Evolutionary conservation across 2,113 vertebrate genomes (phyloP).

Genomic region (Nannobrachium achirus): DNA sequence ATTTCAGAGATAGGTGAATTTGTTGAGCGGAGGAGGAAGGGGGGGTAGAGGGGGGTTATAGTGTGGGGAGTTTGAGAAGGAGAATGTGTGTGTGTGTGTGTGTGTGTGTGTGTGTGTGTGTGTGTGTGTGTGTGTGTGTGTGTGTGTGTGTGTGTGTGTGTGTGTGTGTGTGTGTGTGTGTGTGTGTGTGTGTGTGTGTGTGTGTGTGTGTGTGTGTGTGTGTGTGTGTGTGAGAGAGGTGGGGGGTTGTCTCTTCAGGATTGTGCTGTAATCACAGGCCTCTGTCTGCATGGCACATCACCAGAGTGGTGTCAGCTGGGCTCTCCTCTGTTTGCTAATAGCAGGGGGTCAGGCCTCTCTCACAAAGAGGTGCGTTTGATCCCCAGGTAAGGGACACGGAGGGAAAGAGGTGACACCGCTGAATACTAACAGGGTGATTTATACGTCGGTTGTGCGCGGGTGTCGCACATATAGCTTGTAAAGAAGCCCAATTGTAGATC

Average conservation of each 20-base stretch:
- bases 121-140: slow-evolving; percentile 22
- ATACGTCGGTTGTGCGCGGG: slow-evolving; percentile 31
- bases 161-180: not conserved
- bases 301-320: slow-evolving; percentile 77
- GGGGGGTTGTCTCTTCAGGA: slow-evolving; percentile 71
- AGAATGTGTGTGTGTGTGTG: not conserved
- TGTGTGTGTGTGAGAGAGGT: slow-evolving; percentile 10
- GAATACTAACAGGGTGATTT: slow-evolving; percentile 66
- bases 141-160: slow-evolving; percentile 5
- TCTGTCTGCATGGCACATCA: slow-evolving; percentile 74
- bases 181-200: not conserved
- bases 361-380: slow-evolving; percentile 77
- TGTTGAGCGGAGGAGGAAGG: slow-evolving; percentile 43
- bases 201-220: not conserved
- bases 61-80: slow-evolving; percentile 7
- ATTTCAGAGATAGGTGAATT: slow-evolving; percentile 74
- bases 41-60: not conserved
- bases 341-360: slow-evolving; percentile 70
- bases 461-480: too few relatives aligned
- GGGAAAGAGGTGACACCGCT: slow-evolving; percentile 63
- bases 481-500: too few relatives aligned
- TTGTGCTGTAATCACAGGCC: slow-evolving; percentile 76
- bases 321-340: slow-evolving; percentile 78
- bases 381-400: slow-evolving; percentile 68
- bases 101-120: slow-evolving; percentile 19